Evolutionary conservation across 35 echinoderm and acorn worm genomes (phyloP).

Genomic region (Patiria miniata): DNA sequence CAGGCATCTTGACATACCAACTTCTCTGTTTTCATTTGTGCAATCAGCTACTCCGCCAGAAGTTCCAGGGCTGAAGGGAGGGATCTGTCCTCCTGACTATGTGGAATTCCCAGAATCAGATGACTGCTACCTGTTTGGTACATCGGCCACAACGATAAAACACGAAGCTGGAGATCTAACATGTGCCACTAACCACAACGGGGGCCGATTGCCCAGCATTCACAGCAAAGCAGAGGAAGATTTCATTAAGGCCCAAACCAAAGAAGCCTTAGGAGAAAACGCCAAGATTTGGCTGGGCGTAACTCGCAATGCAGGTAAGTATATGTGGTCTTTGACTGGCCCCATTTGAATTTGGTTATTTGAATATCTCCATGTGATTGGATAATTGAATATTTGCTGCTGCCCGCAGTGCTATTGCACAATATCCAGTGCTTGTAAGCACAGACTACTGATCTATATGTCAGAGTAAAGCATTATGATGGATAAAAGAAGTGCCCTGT

Average conservation of each 20-base stretch:
- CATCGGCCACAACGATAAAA: not conserved
- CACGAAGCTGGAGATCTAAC: not conserved
- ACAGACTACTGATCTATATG: not conserved
- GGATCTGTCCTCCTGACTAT: not conserved
- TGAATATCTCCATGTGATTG: not conserved
- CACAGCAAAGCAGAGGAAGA: slow-evolving; percentile 1
- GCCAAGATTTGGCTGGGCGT: not conserved
- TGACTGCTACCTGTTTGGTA: not conserved
- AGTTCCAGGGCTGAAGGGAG: not conserved
- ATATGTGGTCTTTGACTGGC: not conserved
- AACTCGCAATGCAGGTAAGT: not conserved
- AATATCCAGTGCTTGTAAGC: not conserved
- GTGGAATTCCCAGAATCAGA: not conserved
- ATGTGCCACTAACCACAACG: not conserved
- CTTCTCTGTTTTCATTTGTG: no score
- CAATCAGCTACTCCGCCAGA: not conserved
- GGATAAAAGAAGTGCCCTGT: no score
- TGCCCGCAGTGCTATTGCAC: not conserved
- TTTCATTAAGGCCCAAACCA: not conserved
- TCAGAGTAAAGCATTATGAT: no score
- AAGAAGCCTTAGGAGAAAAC: not conserved
- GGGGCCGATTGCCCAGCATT: not conserved
- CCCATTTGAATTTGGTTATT: not conserved
- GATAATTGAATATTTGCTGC: not conserved
- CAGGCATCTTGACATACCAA: no score